Evolutionary conservation across 2,888 invertebrate species (phyloP).

Genomic region (Schrankia costaestrigalis): DNA sequence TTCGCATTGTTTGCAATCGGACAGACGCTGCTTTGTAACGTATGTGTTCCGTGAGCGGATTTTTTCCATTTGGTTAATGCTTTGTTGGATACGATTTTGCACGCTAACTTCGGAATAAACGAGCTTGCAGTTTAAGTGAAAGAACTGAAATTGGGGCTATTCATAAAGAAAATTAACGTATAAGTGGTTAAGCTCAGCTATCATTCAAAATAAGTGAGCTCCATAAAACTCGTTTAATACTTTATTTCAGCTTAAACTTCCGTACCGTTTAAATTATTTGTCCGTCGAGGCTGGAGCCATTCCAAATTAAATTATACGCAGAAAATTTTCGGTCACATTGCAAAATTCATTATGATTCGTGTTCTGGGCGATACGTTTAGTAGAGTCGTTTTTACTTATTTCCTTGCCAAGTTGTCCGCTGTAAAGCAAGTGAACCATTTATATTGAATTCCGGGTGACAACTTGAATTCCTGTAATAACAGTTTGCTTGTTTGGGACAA

Average conservation of each 20-base stretch:
- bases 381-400: conserved; percentile 44
- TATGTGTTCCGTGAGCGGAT: conserved; percentile 38
- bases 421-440: conserved; percentile 35
- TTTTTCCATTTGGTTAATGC: conserved; percentile 50
- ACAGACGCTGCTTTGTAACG: conserved; percentile 49
- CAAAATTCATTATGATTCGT: conserved; percentile 57
- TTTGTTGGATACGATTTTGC: conserved; percentile 41
- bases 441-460: conserved; percentile 38
- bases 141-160: conserved; percentile 41
- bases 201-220: conserved; percentile 64
- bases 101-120: conserved; percentile 11
- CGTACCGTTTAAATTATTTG: conserved; percentile 74
- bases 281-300: conserved; percentile 67
- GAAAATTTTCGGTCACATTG: conserved; percentile 63
- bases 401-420: conserved; percentile 42
- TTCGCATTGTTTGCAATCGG: conserved; percentile 57
- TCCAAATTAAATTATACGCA: conserved; percentile 77
- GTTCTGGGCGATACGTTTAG: conserved; percentile 46
- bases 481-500: conserved; percentile 36
- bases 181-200: conserved; percentile 61
- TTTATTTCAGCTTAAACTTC: conserved; percentile 76
- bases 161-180: conserved; percentile 61
- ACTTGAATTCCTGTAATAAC: conserved; percentile 34
- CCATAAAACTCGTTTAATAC: conserved; percentile 74
- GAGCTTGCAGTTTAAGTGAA: conserved; percentile 14